These are phyloP conservation scores for Leuctra nigra DNA, from an alignment of 2,888 invertebrate genomes.

Conservation along the genomic window DNA sequence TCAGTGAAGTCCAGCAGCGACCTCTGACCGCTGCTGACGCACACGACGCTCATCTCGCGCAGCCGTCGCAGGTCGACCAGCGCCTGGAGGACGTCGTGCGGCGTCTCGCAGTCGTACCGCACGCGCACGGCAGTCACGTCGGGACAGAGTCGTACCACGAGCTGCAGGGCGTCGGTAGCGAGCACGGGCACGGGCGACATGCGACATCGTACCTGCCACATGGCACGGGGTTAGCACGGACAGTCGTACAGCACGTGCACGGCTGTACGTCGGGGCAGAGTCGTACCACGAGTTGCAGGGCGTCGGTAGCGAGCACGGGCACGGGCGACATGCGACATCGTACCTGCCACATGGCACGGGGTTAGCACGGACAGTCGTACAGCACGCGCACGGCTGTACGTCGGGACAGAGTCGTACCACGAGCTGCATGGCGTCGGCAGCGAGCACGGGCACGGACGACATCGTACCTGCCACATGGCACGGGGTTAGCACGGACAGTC, in stretches of 20 bases:
- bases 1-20: slow-evolving; percentile 34
- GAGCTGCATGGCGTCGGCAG: slow-evolving; percentile 33
- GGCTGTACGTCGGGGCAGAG: slow-evolving; percentile 33
- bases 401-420: slow-evolving; percentile 33
- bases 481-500: too few species aligned
- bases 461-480: too few species aligned
- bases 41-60: slow-evolving; percentile 34
- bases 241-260: slow-evolving; percentile 32
- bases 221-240: too few species aligned
- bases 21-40: slow-evolving; percentile 35
- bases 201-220: slow-evolving; percentile 32
- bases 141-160: slow-evolving; percentile 33
- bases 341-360: too few species aligned
- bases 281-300: slow-evolving; percentile 31
- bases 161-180: slow-evolving; percentile 32
- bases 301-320: slow-evolving; percentile 33
- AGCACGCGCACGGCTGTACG: slow-evolving; percentile 31
- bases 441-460: slow-evolving; percentile 32
- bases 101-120: slow-evolving; percentile 33
- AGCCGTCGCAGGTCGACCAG: slow-evolving; percentile 27
- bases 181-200: slow-evolving; percentile 33
- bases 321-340: slow-evolving; percentile 32
- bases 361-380: too few species aligned
- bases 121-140: slow-evolving; percentile 31
- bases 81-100: slow-evolving; percentile 33